Evolutionary conservation across 2,888 invertebrate species (phyloP).

Genomic region (Galerucella calmariensis): DNA sequence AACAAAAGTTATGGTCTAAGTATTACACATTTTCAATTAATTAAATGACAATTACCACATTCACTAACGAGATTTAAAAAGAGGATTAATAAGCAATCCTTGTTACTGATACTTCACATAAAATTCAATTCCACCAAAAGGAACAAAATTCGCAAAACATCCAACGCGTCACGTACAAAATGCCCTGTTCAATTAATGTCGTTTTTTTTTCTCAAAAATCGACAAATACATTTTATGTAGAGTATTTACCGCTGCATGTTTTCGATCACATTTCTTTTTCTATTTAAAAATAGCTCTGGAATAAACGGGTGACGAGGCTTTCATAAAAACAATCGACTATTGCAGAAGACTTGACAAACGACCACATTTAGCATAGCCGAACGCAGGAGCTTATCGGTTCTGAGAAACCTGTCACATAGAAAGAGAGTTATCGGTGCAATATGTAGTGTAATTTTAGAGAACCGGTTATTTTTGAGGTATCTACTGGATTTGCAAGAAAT

Average conservation of each 20-base stretch:
- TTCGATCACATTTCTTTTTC: not conserved
- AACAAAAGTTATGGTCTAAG: too few relatives aligned
- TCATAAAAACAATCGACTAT: slow-evolving; percentile 10
- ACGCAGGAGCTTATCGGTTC: slow-evolving; percentile 10
- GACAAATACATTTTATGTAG: not conserved
- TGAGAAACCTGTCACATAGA: slow-evolving; percentile 17
- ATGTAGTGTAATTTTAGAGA: not conserved
- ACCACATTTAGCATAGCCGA: slow-evolving; percentile 10
- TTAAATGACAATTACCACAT: too few relatives aligned
- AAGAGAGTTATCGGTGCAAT: slow-evolving; percentile 2
- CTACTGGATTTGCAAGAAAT: not conserved
- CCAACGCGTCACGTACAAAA: not conserved
- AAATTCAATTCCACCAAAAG: too few relatives aligned
- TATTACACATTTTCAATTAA: too few relatives aligned
- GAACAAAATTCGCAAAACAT: not conserved
- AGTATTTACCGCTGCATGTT: not conserved
- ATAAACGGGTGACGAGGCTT: not conserved
- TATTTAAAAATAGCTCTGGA: slow-evolving; percentile 4
- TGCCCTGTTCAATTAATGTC: not conserved
- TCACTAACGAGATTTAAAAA: too few relatives aligned
- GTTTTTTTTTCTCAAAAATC: not conserved
- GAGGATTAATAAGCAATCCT: too few relatives aligned
- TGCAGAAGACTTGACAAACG: slow-evolving; percentile 9
- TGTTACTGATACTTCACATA: too few relatives aligned
- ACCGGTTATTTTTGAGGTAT: not conserved